Percentiles rank a stretch among this genome's conserved stretches.
phyloP scores from a whole-genome alignment of 2,797 vertebrate species.

The Tenualosa ilisha region DNA sequence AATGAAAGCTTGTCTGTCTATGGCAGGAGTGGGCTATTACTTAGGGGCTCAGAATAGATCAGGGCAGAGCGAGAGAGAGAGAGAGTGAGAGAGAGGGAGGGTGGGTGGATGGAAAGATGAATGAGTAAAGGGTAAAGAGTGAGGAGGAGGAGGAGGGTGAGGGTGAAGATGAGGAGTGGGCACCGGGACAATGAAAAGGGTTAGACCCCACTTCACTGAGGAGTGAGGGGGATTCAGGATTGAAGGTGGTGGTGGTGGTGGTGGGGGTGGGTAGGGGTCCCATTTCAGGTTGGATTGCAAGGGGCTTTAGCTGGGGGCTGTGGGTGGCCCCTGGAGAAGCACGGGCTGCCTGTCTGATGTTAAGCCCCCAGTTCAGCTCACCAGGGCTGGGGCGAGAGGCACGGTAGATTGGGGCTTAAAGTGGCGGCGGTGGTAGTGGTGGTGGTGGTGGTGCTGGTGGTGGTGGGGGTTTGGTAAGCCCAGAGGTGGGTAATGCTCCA shows the following conservation, averaged over 20 bases:
- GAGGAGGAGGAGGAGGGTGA: background rate
- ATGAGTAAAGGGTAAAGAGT: constrained; percentile 24
- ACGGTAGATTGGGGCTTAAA: background rate
- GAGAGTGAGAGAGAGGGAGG: background rate
- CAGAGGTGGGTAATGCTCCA: background rate
- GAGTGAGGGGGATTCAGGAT: constrained; percentile 21
- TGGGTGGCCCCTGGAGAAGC: constrained; percentile 33
- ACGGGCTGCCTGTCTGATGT: background rate
- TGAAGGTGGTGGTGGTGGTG: background rate
- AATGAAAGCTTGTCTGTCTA: constrained; percentile 66
- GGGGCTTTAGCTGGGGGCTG: constrained; percentile 28
- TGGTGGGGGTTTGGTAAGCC: background rate
- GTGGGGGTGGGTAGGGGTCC: background rate
- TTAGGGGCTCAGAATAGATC: constrained; percentile 41
- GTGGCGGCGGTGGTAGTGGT: background rate
- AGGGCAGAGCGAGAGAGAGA: constrained; percentile 26
- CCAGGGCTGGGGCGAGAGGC: background rate
- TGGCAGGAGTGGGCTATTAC: constrained; percentile 56
- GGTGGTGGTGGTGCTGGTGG: background rate
- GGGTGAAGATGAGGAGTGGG: background rate
- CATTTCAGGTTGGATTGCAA: background rate
- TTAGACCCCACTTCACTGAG: constrained; percentile 45
- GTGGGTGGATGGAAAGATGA: background rate
- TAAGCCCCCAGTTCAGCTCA: background rate
- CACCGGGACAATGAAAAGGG: background rate